phyloP scores from a whole-genome alignment of 1,140 invertebrate species.

The Monochamus saltuarius region DNA sequence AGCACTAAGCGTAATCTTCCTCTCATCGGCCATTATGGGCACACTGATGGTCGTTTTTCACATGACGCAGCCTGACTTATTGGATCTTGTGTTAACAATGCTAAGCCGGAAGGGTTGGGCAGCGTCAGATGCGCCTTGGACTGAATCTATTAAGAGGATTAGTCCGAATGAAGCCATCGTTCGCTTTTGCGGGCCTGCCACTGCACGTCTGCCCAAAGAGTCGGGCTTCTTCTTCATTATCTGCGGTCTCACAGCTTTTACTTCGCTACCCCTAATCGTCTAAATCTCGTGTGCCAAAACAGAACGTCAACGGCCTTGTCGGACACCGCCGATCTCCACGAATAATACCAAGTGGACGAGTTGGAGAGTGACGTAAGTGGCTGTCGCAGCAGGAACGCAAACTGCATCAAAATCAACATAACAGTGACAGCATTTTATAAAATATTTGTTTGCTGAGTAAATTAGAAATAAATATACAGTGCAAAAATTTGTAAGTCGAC shows the following conservation, averaged over 20 bases:
- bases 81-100: constrained; percentile 52
- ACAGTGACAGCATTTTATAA: too few species aligned
- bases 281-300: constrained; percentile 2
- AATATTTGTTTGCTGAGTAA: too few species aligned
- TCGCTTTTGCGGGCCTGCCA: constrained; percentile 20
- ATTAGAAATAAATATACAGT: too few species aligned
- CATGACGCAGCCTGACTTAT: constrained; percentile 41
- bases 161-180: constrained; percentile 47
- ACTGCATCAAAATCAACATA: too few species aligned
- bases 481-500: too few species aligned
- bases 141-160: constrained; percentile 53
- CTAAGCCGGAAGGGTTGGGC: constrained; percentile 50
- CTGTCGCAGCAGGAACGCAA: too few species aligned
- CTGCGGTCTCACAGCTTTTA: constrained; percentile 44
- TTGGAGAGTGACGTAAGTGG: too few species aligned
- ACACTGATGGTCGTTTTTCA: too few species aligned
- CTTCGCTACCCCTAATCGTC: constrained; percentile 21
- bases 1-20: too few species aligned
- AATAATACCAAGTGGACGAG: not conserved
- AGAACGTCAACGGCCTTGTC: not conserved
- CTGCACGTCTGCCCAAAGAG: constrained; percentile 25
- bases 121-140: constrained; percentile 40
- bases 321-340: not conserved
- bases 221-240: constrained; percentile 47
- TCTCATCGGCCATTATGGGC: too few species aligned